These are phyloP conservation scores for Pinna nobilis DNA, from an alignment of 1,140 invertebrate genomes.

Conservation along the genomic window DNA sequence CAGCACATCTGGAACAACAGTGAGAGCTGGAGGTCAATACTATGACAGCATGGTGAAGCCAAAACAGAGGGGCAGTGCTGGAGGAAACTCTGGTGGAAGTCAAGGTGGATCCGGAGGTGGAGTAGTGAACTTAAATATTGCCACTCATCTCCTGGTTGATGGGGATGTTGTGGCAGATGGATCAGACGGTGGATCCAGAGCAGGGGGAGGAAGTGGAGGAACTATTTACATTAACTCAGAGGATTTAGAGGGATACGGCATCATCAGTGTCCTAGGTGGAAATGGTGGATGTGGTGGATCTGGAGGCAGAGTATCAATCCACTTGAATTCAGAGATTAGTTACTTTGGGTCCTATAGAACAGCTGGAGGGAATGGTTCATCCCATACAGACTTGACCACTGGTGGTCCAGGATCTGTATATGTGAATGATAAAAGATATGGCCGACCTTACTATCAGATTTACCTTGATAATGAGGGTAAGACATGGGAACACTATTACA, in stretches of 20 bases:
- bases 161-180: conserved; percentile 56
- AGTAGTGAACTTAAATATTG: conserved; percentile 50
- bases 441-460: conserved; percentile 49
- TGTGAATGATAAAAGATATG: conserved; percentile 52
- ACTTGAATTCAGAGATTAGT: conserved; percentile 49
- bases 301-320: conserved; percentile 57
- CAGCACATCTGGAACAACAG: conserved; percentile 20
- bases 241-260: conserved; percentile 60
- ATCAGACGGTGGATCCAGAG: conserved; percentile 38
- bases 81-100: conserved; percentile 38
- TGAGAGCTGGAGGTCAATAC: conserved; percentile 51
- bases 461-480: conserved; percentile 46
- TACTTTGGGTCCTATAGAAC: conserved; percentile 51
- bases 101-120: conserved; percentile 58
- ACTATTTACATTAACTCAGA: conserved; percentile 49
- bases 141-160: conserved; percentile 49
- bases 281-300: conserved; percentile 53
- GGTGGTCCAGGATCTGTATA: conserved; percentile 62
- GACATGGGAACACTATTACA: conserved; percentile 57
- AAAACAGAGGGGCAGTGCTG: conserved; percentile 51
- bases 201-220: conserved; percentile 63
- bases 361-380: conserved; percentile 52
- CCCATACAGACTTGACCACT: conserved; percentile 16
- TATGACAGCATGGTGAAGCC: conserved; percentile 57
- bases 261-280: conserved; percentile 50